Evolutionary conservation across 2,113 vertebrate genomes (phyloP), one percentile per base, ranked within the genome.

Genomic region (Engraulis encrasicolus): DNA sequence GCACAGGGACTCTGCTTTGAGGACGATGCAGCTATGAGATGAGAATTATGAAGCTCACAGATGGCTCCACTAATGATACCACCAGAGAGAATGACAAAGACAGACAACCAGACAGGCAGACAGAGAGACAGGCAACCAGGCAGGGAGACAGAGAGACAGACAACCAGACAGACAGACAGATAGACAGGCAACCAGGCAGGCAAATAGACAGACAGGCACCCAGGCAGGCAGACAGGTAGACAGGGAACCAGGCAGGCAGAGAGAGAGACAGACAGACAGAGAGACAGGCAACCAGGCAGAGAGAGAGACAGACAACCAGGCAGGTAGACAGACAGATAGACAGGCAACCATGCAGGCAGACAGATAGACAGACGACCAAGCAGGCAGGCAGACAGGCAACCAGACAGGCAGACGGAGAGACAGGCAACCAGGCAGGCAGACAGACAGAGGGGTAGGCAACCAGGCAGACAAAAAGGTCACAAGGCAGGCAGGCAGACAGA

Each of bases 21-120:
- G n/a, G n/a, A n/a, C n/a, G n/a, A n/a, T n/a, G n/a, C n/a, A n/a
- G n/a, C n/a, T n/a, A n/a, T n/a, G n/a, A n/a, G n/a, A n/a, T n/a
- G n/a, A n/a, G n/a, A n/a, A n/a, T n/a, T 84, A 61, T 17, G 61
- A 81, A 78, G 83, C 50, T 58, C 54, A 14, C 3, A 27, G 31
- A 81, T 86, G 80, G 74, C 54, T 79, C 81, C 82, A 82, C 78
- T 86, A 86, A 86, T 84, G 79, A 86, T 82, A 71, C 71, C 17
- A 45, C 50, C 23, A 78, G 50, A 81, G 80, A 80, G 15, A 6
- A 34, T 49, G 52, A 40, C 78, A 78, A 48, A 50, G n/a, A 78
- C 36, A 77, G n/a, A n/a, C n/a, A 50, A 71, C 80, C 40, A 83
- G 83, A 84, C 20, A 20, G n/a, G 17, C 20, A 50, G 49, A 83